Evolutionary conservation across 92 coral and sea anemone species (phyloP).

Genomic region (Desmophyllum pertusum): DNA sequence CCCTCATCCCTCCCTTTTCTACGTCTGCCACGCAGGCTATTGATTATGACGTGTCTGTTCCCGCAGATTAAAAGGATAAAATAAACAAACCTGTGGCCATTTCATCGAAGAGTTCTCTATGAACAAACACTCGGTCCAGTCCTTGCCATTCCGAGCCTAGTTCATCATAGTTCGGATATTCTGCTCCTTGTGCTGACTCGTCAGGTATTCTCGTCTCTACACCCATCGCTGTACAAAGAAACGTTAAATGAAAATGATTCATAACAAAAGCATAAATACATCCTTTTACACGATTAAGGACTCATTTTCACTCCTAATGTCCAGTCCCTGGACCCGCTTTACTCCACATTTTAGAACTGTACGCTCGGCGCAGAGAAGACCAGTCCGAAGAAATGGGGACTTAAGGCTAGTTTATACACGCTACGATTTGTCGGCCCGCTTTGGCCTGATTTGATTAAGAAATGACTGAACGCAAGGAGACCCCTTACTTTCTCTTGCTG

Average conservation of each 20-base stretch:
- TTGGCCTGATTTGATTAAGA: too few relatives aligned
- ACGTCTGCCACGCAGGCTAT: too few relatives aligned
- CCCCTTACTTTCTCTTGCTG: too few relatives aligned
- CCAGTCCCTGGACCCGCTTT: too few relatives aligned
- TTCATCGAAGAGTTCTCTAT: slow-evolving; percentile 43
- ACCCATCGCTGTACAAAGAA: slow-evolving; percentile 54
- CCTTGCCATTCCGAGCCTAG: slow-evolving; percentile 47
- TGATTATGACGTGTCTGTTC: too few relatives aligned
- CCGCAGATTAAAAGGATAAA: not conserved
- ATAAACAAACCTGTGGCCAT: slow-evolving; percentile 42
- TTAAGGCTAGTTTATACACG: too few relatives aligned
- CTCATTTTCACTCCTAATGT: too few relatives aligned
- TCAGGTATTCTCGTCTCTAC: slow-evolving; percentile 37
- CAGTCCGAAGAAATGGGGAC: not conserved
- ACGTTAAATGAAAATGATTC: not conserved
- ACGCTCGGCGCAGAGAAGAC: not conserved
- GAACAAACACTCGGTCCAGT: slow-evolving; percentile 39
- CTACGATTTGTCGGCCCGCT: too few relatives aligned
- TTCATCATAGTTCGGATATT: slow-evolving; percentile 50
- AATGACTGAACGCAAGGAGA: too few relatives aligned
- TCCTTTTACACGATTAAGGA: too few relatives aligned
- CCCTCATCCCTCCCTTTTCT: too few relatives aligned
- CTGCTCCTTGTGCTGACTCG: slow-evolving; percentile 15
- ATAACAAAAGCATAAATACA: not conserved
- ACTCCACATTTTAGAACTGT: too few relatives aligned